These are phyloP conservation scores for Macaria liturata DNA, from an alignment of 2,888 invertebrate genomes.

Conservation along the genomic window DNA sequence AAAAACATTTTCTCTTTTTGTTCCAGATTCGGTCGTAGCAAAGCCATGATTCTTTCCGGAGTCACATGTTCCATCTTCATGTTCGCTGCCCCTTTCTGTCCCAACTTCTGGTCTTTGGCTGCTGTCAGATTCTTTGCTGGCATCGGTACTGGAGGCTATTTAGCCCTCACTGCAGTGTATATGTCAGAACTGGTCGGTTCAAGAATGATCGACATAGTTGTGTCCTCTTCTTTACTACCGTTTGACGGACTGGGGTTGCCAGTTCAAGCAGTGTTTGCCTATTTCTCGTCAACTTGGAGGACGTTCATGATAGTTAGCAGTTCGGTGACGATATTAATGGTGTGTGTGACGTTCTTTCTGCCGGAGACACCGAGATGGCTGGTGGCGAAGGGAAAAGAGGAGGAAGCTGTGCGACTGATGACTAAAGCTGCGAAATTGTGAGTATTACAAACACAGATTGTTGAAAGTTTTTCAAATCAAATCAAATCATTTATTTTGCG, in stretches of 20 bases:
- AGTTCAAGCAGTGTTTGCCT: conserved; percentile 48
- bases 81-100: conserved; percentile 84
- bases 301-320: conserved; percentile 44
- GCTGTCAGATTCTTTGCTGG: conserved; percentile 86
- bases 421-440: conserved; percentile 56
- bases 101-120: conserved; percentile 81
- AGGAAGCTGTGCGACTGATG: conserved; percentile 47
- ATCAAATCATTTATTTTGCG: no score
- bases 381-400: conserved; percentile 47
- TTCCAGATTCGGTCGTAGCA: conserved; percentile 67
- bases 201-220: conserved; percentile 60
- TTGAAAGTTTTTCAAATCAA: no score
- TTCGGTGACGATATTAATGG: conserved; percentile 40
- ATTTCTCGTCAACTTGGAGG: conserved; percentile 51
- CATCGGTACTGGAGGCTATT: conserved; percentile 88
- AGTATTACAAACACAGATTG: conserved; percentile 27
- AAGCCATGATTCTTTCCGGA: conserved; percentile 85
- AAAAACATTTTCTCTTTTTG: not conserved
- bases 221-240: conserved; percentile 40
- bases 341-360: conserved; percentile 43
- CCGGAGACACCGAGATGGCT: conserved; percentile 67
- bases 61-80: conserved; percentile 86
- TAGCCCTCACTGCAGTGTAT: conserved; percentile 77
- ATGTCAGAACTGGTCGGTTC: conserved; percentile 84
- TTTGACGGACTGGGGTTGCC: conserved; percentile 48